These are phyloP conservation scores for Heliconius aoede DNA, from an alignment of 2,888 invertebrate species.

Conservation along the genomic window DNA sequence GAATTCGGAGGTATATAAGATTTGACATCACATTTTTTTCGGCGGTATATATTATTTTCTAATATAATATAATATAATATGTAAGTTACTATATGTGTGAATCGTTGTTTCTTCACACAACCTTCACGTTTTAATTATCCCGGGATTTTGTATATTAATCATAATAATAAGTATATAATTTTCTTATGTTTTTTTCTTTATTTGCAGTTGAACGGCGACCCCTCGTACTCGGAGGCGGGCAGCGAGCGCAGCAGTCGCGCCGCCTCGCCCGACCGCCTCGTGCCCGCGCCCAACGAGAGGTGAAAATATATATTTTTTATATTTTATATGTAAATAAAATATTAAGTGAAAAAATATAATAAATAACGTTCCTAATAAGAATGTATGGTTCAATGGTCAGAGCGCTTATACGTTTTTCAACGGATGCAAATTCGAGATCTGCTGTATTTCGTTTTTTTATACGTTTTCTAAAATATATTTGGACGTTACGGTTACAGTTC, in stretches of 20 bases:
- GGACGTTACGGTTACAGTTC: too few species aligned
- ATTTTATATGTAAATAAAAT: too few species aligned
- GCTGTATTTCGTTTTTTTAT: neutral
- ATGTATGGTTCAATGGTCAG: neutral
- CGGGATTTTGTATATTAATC: too few species aligned
- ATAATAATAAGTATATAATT: neutral
- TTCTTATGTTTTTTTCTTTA: neutral
- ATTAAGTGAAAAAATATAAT: too few species aligned
- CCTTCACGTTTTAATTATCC: too few species aligned
- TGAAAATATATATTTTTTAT: conserved; percentile 5
- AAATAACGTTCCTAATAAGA: neutral
- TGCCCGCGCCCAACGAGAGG: conserved; percentile 70
- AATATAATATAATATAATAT: too few species aligned
- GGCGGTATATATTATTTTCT: too few species aligned
- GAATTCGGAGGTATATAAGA: neutral
- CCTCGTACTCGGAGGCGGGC: conserved; percentile 77
- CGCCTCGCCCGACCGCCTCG: conserved; percentile 86
- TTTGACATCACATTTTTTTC: neutral
- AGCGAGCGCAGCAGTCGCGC: conserved; percentile 85
- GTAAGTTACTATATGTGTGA: too few species aligned
- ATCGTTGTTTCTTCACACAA: too few species aligned
- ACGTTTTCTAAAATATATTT: neutral
- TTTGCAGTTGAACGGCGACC: conserved; percentile 77
- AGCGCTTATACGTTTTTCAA: neutral
- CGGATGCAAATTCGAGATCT: neutral